Evolutionary conservation across 2,113 vertebrate species (phyloP).

Genomic region (Prochilodus magdalenae): DNA sequence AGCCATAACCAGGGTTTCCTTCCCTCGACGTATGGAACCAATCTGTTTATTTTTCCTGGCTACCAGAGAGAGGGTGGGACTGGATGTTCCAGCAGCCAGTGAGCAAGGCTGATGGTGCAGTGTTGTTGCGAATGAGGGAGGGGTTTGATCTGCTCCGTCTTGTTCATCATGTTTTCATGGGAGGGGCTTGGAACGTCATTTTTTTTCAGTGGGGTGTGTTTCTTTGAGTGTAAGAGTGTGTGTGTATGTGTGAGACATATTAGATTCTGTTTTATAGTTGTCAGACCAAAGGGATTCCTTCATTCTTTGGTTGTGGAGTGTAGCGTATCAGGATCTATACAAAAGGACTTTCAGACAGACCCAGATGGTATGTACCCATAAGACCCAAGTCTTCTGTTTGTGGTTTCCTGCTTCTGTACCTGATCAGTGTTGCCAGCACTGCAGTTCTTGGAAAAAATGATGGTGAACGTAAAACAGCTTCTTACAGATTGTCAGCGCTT

Average conservation of each 20-base stretch:
- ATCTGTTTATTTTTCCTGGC: constrained; percentile 64
- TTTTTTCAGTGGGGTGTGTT: constrained; percentile 5
- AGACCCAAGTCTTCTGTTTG: constrained; percentile 17
- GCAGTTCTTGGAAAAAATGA: constrained; percentile 34
- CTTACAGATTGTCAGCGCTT: not conserved
- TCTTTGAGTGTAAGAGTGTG: constrained; percentile 25
- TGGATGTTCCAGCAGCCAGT: constrained; percentile 61
- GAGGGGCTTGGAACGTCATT: constrained; percentile 59
- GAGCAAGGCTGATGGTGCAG: constrained; percentile 51
- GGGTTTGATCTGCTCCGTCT: constrained; percentile 52
- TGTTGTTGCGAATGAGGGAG: constrained; percentile 52
- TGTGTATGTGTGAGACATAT: constrained; percentile 32
- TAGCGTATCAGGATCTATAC: not conserved
- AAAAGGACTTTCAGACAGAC: constrained; percentile 26
- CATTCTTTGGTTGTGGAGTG: constrained; percentile 29
- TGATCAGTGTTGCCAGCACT: constrained; percentile 30
- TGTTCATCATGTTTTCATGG: constrained; percentile 58
- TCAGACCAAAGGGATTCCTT: constrained; percentile 13
- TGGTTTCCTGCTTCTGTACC: constrained; percentile 51
- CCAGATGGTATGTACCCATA: constrained; percentile 51
- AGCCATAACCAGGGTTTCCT: constrained; percentile 37
- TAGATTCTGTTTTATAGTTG: constrained; percentile 22
- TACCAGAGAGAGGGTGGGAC: constrained; percentile 50
- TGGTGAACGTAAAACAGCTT: not conserved
- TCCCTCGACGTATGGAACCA: constrained; percentile 49